These are phyloP conservation scores for Hycleus phaleratus DNA, from an alignment of 1,140 invertebrate genomes.

Conservation along the genomic window DNA sequence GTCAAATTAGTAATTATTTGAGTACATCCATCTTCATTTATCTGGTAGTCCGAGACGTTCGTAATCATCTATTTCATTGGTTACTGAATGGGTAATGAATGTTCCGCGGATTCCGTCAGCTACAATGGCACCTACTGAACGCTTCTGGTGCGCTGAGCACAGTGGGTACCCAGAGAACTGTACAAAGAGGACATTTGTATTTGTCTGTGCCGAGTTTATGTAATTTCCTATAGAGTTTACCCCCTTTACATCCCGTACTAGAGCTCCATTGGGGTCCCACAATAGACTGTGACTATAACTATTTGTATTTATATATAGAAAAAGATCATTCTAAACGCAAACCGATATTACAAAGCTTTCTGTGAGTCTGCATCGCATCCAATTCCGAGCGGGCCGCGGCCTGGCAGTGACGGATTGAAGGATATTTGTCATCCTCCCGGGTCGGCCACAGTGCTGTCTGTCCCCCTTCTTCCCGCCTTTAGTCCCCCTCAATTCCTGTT, in stretches of 20 bases:
- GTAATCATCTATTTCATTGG: slow-evolving; percentile 43
- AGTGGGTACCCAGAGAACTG: slow-evolving; percentile 39
- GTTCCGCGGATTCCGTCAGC: slow-evolving; percentile 37
- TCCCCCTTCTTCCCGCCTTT: slow-evolving; percentile 23
- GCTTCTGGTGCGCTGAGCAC: slow-evolving; percentile 35
- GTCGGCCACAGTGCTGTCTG: slow-evolving; percentile 38
- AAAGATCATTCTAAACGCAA: slow-evolving; percentile 29
- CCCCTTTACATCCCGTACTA: slow-evolving; percentile 29
- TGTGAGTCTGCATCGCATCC: slow-evolving; percentile 43
- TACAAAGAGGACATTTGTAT: slow-evolving; percentile 44
- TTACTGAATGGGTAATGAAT: slow-evolving; percentile 42
- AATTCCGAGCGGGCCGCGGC: slow-evolving; percentile 41
- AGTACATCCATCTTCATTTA: slow-evolving; percentile 40
- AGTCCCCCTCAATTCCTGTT: slow-evolving; percentile 1
- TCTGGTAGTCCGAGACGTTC: slow-evolving; percentile 37
- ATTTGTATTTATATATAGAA: not conserved
- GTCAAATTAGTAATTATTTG: slow-evolving; percentile 43
- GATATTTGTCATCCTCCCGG: slow-evolving; percentile 42
- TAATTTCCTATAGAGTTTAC: slow-evolving; percentile 44
- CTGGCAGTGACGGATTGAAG: slow-evolving; percentile 43
- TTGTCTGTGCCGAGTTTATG: slow-evolving; percentile 44
- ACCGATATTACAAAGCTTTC: slow-evolving; percentile 43
- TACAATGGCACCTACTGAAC: slow-evolving; percentile 38
- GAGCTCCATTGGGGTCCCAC: slow-evolving; percentile 27
- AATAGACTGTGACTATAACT: slow-evolving; percentile 33